Evolutionary conservation across 2,797 vertebrate species (phyloP).

Genomic region (Loriculus beryllinus): DNA sequence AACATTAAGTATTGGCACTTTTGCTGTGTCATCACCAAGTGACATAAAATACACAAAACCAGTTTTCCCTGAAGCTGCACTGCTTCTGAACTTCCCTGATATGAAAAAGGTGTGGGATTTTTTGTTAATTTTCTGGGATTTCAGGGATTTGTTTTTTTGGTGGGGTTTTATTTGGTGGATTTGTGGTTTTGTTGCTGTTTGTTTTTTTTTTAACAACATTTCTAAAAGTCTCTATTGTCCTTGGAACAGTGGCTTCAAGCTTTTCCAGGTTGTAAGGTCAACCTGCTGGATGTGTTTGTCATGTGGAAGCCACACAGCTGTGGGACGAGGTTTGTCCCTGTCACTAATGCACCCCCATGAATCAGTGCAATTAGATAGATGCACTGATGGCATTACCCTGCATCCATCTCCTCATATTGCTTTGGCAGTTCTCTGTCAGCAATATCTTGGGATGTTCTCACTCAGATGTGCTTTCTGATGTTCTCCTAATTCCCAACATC

Average conservation of each 20-base stretch:
- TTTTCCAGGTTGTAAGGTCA: background rate
- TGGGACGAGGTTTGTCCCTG: background rate
- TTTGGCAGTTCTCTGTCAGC: background rate
- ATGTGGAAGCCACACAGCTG: background rate
- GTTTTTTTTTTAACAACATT: background rate
- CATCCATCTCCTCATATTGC: background rate
- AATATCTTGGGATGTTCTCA: background rate
- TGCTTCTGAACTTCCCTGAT: background rate
- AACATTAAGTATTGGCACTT: background rate
- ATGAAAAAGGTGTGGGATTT: accelerated
- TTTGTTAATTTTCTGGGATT: background rate
- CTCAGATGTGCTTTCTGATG: background rate
- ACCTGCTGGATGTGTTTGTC: background rate
- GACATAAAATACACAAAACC: background rate
- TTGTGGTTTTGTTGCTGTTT: background rate
- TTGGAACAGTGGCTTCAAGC: background rate
- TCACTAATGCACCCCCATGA: background rate
- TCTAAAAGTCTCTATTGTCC: background rate
- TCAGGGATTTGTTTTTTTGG: accelerated
- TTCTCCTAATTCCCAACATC: background rate
- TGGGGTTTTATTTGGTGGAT: accelerated
- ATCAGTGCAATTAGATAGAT: background rate
- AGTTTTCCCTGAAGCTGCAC: background rate
- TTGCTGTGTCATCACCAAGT: background rate
- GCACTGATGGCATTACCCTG: background rate